Base-by-base conservation (phyloP, 2,797 vertebrate species). In the Ciconia nigra region DNA sequence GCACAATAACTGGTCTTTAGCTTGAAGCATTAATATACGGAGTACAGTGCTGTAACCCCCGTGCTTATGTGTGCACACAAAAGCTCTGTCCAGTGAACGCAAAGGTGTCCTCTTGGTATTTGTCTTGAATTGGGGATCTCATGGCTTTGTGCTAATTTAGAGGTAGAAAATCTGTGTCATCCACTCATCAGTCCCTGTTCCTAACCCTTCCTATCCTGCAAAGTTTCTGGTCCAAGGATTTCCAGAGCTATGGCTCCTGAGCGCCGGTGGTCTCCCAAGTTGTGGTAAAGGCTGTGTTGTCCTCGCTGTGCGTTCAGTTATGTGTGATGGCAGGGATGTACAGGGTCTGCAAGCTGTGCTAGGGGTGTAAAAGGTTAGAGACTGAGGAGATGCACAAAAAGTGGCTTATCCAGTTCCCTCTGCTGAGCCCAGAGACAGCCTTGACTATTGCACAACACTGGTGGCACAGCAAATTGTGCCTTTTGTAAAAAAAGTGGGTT, bases 191-290 rank as follows among this genome's bases (percentile, higher is more conserved):
- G 8, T 62, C 16, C 25, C 39, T 57, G 17, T 29, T 80, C 54
- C 10, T 46, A 1, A 3, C 11, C 0, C 0, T 14, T 47, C 13
- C 6, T 1, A 2, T 33, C n/a, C n/a, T 52, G 44, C 19, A 11
- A 52, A 86, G 29, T 25, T 71, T 71, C 61, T 77, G 66, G 16
- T 42, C 9, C 18, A 3, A 21, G 21, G 29, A 31, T 47, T 54
- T 61, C 21, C 42, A 39, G 49, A 6, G 7, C 72, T 28, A 5
- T 0, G 2, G 29, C 19, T 62, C 14, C 58, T 19, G 55, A 74
- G 62, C 35, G 8, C 33, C 0, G 1, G 13, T 47, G 35, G 20
- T 46, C 11, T 41, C 39, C 20, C 33, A 17, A 35, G 41, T 3
- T 39, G 69, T 54, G 74, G 18, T 8, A 9, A n/a, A 44, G 35